Percentiles rank a stretch among this genome's conserved stretches.
These are phyloP conservation scores for Eublepharis macularius DNA, from an alignment of 2,113 vertebrate genomes.

Conservation along the genomic window DNA sequence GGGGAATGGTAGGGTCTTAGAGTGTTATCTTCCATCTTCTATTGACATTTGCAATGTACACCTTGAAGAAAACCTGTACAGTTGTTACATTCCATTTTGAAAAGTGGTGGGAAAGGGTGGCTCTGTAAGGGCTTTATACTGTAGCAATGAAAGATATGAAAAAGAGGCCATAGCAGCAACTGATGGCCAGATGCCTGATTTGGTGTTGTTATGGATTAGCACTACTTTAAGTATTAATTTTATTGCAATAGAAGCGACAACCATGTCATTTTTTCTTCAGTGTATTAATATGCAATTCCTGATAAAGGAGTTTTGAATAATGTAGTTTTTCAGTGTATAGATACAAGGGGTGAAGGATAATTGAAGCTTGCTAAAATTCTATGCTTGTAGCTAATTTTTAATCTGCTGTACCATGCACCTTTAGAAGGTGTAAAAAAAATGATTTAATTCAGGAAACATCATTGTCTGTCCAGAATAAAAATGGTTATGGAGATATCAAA, in stretches of 20 bases:
- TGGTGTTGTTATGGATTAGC: not conserved
- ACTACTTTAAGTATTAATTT: not conserved
- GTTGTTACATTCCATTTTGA: not conserved
- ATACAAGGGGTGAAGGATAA: not conserved
- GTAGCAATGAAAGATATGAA: not conserved
- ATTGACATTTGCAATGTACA: not conserved
- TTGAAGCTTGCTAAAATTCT: not conserved
- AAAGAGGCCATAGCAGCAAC: not conserved
- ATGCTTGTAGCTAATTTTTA: not conserved
- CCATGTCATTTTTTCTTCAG: not conserved
- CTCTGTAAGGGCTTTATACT: not conserved
- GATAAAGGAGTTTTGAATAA: not conserved
- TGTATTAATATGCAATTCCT: not conserved
- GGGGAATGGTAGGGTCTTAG: not conserved
- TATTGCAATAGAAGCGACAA: not conserved
- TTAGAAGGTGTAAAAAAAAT: rapidly evolving
- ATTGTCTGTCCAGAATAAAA: not conserved
- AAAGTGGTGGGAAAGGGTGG: not conserved
- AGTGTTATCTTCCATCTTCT: not conserved
- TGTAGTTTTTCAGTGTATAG: not conserved
- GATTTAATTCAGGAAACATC: not conserved
- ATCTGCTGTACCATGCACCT: not conserved
- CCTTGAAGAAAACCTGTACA: not conserved
- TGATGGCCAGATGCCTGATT: not conserved
- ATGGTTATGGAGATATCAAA: not conserved